Conservation (phyloP, 1,140 invertebrate species). For the Caligus rogercresseyi region DNA sequence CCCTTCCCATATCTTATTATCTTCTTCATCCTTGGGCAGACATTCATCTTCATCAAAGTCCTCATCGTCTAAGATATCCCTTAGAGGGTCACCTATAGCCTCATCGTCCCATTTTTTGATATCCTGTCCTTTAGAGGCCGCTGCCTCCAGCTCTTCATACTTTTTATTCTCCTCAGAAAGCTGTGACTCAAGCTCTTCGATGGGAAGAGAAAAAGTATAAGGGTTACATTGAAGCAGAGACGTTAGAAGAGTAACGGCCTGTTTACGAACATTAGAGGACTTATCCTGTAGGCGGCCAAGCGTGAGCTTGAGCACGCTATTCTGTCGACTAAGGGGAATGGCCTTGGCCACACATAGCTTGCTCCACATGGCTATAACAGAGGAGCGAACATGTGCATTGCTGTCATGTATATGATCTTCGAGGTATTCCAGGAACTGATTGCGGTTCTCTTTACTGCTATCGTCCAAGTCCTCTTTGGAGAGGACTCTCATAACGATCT, state of each 20-base stretch:
- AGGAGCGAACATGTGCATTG: slow-evolving; percentile 53
- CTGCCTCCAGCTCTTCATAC: slow-evolving; percentile 36
- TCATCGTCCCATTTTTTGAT: slow-evolving; percentile 27
- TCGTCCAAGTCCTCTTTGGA: slow-evolving; percentile 46
- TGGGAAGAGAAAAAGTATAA: slow-evolving; percentile 31
- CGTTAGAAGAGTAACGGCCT: slow-evolving; percentile 52
- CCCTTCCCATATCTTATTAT: slow-evolving; percentile 21
- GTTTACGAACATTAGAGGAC: slow-evolving; percentile 53
- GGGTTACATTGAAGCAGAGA: slow-evolving; percentile 57
- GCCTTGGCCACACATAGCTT: slow-evolving; percentile 47
- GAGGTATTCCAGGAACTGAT: slow-evolving; percentile 50
- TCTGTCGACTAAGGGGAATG: slow-evolving; percentile 46
- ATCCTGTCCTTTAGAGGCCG: slow-evolving; percentile 28
- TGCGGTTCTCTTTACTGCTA: slow-evolving; percentile 42
- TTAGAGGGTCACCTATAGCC: slow-evolving; percentile 19
- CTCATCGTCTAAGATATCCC: slow-evolving; percentile 20
- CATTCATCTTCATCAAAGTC: slow-evolving; percentile 5
- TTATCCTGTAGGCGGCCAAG: slow-evolving; percentile 54
- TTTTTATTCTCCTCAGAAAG: slow-evolving; percentile 37
- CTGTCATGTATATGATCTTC: slow-evolving; percentile 62
- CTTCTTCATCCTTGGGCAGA: slow-evolving; percentile 20
- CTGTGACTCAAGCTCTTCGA: slow-evolving; percentile 38
- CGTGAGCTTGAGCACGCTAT: slow-evolving; percentile 40
- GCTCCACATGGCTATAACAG: slow-evolving; percentile 55
- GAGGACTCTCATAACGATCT: slow-evolving; percentile 47